These are phyloP conservation scores for Aldrovandia affinis DNA, from an alignment of 2,797 vertebrate species.

Conservation along the genomic window DNA sequence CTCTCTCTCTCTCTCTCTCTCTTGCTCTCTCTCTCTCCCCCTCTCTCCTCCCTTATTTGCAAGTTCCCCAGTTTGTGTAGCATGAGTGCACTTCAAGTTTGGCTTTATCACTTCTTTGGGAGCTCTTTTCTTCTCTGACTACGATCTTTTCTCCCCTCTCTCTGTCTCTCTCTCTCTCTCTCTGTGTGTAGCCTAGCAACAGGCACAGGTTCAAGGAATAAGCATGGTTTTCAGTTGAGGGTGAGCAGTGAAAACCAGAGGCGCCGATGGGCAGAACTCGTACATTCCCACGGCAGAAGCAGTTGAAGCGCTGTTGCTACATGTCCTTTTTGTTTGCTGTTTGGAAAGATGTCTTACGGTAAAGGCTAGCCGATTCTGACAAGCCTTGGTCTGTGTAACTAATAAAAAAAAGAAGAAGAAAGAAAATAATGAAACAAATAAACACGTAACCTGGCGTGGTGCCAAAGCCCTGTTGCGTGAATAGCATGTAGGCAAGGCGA, in stretches of 20 bases:
- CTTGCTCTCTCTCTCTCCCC: not conserved
- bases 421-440: not conserved
- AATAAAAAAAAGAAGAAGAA: not conserved
- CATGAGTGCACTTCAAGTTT: slow-evolving; percentile 46
- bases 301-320: slow-evolving; percentile 37
- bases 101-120: slow-evolving; percentile 52
- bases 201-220: slow-evolving; percentile 49
- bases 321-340: not conserved
- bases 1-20: not conserved
- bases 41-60: not conserved
- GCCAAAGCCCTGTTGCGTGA: not conserved
- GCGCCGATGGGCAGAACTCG: slow-evolving; percentile 21
- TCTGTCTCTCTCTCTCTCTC: slow-evolving; percentile 45
- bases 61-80: slow-evolving; percentile 23
- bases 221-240: slow-evolving; percentile 51
- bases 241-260: slow-evolving; percentile 39
- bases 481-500: slow-evolving; percentile 37
- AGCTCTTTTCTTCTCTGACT: slow-evolving; percentile 54
- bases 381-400: not conserved
- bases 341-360: not conserved
- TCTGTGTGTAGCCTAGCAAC: slow-evolving; percentile 56
- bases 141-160: slow-evolving; percentile 29
- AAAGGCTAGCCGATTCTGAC: not conserved
- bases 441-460: not conserved
- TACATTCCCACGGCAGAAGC: slow-evolving; percentile 33